Evolutionary conservation across 2,888 invertebrate species (phyloP).

Genomic region (Lasioglossum calceatum): DNA sequence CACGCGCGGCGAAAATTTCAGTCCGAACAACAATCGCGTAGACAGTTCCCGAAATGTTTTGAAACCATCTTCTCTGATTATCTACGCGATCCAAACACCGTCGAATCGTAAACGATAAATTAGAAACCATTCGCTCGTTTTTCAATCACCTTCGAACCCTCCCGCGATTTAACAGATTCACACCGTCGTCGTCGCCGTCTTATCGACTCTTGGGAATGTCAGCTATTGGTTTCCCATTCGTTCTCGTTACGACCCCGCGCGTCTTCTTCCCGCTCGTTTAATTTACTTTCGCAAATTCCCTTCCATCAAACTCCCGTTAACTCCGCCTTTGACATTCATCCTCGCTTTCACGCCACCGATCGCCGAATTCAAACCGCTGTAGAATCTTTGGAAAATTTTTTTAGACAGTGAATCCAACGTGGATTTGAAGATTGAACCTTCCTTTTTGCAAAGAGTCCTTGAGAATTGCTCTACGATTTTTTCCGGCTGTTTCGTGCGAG

Average conservation of each 20-base stretch:
- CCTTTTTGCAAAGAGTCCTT: no score
- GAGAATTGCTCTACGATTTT: no score
- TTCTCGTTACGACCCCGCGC: conserved; percentile 57
- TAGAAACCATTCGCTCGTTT: conserved; percentile 26
- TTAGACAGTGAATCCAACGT: no score
- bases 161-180: conserved; percentile 31
- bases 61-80: not conserved
- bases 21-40: not conserved
- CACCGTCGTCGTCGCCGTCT: conserved; percentile 33
- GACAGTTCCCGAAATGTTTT: not conserved
- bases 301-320: conserved; percentile 56
- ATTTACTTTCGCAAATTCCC: conserved; percentile 42
- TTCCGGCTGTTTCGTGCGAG: no score
- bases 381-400: no score
- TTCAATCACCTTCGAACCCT: not conserved
- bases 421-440: no score
- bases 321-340: conserved; percentile 15
- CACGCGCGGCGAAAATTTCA: conserved; percentile 19
- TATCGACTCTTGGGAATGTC: conserved; percentile 55
- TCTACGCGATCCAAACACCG: not conserved
- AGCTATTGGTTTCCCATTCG: conserved; percentile 65
- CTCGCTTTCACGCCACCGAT: no score
- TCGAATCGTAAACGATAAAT: not conserved
- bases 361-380: no score
- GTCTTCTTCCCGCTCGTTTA: conserved; percentile 42